These are phyloP conservation scores for Oceanites oceanicus DNA, from an alignment of 2,113 vertebrate species.

Conservation along the genomic window DNA sequence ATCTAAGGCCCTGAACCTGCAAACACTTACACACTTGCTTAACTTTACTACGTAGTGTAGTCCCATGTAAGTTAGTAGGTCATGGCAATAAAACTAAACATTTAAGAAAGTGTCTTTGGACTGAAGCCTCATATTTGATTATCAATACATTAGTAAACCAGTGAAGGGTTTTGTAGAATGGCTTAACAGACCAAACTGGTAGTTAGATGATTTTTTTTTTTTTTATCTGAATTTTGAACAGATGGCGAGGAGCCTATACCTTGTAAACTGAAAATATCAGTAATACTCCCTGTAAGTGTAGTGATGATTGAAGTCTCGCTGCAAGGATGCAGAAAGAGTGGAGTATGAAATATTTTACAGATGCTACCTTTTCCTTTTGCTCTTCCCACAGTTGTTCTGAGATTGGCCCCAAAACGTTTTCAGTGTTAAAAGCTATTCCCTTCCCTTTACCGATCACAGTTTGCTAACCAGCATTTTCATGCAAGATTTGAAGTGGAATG, in stretches of 20 bases:
- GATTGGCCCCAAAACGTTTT: not conserved
- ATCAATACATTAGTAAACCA: not conserved
- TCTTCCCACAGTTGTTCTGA: not conserved
- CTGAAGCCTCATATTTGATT: not conserved
- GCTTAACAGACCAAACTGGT: not conserved
- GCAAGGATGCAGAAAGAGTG: not conserved
- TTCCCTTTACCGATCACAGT: not conserved
- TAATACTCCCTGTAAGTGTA: not conserved
- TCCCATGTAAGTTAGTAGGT: not conserved
- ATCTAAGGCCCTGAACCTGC: not conserved
- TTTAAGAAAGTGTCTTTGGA: not conserved
- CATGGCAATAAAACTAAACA: not conserved
- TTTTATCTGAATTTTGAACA: not conserved
- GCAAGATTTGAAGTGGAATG: slow-evolving; percentile 39
- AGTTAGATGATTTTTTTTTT: not conserved
- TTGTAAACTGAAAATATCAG: not conserved
- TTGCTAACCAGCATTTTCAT: slow-evolving; percentile 40
- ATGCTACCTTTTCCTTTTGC: not conserved
- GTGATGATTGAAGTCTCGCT: not conserved
- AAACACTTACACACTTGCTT: not conserved
- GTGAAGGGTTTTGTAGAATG: not conserved
- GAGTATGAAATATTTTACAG: not conserved
- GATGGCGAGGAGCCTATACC: not conserved
- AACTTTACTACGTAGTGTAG: not conserved
- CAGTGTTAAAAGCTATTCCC: not conserved